phyloP scores from a whole-genome alignment of 2,888 invertebrate species.

The Rugalucina vietnamica region DNA sequence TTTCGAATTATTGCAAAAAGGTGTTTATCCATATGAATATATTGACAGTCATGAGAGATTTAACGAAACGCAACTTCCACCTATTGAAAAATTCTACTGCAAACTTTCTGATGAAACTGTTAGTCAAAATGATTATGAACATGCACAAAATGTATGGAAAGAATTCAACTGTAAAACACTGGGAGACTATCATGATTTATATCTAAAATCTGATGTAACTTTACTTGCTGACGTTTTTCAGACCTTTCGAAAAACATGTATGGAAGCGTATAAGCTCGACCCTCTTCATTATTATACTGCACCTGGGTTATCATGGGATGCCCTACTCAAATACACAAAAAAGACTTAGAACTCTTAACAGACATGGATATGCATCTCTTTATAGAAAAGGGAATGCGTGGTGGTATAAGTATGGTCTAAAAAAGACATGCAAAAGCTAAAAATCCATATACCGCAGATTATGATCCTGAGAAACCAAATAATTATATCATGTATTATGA shows the following conservation, averaged over 20 bases:
- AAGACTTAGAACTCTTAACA: constrained; percentile 67
- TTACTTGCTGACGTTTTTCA: constrained; percentile 79
- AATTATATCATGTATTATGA: constrained; percentile 31
- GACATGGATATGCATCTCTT: constrained; percentile 71
- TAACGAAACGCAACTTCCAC: not conserved
- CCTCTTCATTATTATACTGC: constrained; percentile 74
- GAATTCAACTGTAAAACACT: constrained; percentile 60
- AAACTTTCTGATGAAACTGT: not conserved
- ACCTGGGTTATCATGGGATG: too few relatives aligned
- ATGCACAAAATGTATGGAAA: constrained; percentile 23
- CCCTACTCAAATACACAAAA: constrained; percentile 70
- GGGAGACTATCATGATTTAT: constrained; percentile 48
- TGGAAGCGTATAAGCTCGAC: constrained; percentile 69
- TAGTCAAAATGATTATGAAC: not conserved
- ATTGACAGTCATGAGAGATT: not conserved
- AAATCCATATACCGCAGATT: constrained; percentile 59
- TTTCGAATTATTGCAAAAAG: not conserved
- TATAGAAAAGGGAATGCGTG: constrained; percentile 60
- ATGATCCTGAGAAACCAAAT: constrained; percentile 19
- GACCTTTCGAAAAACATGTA: constrained; percentile 71
- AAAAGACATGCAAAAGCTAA: constrained; percentile 74
- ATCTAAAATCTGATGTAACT: constrained; percentile 71
- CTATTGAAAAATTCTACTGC: not conserved
- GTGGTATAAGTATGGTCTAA: constrained; percentile 61
- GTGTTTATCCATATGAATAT: not conserved